Percentiles rank a stretch among this genome's conserved stretches.
Conservation (phyloP, 1,140 invertebrate genomes). For the Rhagoletis pomonella region DNA sequence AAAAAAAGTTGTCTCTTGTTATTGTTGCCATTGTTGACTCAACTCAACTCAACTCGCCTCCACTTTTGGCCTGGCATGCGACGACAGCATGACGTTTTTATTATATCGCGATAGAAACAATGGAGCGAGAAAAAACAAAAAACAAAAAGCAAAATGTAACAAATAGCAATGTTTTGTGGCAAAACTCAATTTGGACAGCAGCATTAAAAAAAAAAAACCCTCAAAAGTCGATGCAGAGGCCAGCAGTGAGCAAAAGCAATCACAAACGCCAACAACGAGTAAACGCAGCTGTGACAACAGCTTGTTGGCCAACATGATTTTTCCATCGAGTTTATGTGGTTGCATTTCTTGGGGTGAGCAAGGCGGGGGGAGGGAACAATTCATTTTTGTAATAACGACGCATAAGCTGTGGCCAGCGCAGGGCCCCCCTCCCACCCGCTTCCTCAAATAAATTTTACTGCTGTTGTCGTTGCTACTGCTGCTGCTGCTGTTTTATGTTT, state of each 20-base stretch:
- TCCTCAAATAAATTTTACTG: neutral
- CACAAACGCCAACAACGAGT: neutral
- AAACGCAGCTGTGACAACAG: constrained; percentile 46
- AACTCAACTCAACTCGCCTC: no score
- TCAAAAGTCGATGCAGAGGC: neutral
- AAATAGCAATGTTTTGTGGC: constrained; percentile 7
- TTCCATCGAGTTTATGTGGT: neutral
- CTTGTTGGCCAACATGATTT: constrained; percentile 43
- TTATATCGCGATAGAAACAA: neutral
- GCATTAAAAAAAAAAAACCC: neutral
- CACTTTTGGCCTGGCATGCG: constrained; percentile 25
- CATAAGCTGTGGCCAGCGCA: no score
- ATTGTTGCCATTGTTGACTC: neutral
- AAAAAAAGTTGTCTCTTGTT: neutral
- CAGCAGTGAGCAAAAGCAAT: neutral
- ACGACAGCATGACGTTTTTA: constrained; percentile 40
- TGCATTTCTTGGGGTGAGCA: neutral
- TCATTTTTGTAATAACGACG: neutral
- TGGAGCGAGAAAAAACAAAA: neutral
- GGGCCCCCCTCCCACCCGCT: neutral
- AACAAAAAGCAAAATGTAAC: constrained; percentile 9
- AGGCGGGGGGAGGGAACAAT: neutral
- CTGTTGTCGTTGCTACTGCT: neutral
- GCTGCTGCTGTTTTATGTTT: constrained; percentile 22
- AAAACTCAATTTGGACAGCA: neutral